Evolutionary conservation across 2,113 vertebrate genomes (phyloP), one percentile per base, ranked within the genome.

Genomic region (Chionodraco myersi): DNA sequence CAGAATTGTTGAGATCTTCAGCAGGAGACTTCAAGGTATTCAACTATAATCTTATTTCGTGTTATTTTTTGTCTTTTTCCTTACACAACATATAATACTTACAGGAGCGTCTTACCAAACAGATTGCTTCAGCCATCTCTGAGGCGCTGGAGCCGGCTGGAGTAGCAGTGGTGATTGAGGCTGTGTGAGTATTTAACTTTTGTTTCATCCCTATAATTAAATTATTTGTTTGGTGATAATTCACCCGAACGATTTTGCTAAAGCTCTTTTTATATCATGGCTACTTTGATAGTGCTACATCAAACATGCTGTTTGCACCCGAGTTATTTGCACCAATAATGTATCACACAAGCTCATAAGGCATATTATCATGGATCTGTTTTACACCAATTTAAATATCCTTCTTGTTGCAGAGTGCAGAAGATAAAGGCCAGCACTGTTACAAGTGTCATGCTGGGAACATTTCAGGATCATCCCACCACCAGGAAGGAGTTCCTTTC

Each of bases 1-100:
- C 75, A 94, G 92, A 84, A 94, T 94, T 88, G 94, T 94, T 75
- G 93, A 94, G 84, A 92, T 94, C 72, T 94, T 84, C 84, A 94
- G 94, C 80, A 85, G 93, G 63, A 91, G 94, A 62, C 88, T 95
- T 70, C 93, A 94, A 94, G 92, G 94, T 94, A 6, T 52, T 23
- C 51, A 21, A 5, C 1, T n/a, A 3, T 48, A 62, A 2, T 51
- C 6, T 15, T 21, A 6, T 52, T 30, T 41, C 53, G 12, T 1
- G 12, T 14, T 1, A 23, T 14, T 61, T 41, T 41, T 41, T 41
- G 5, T 6, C 6, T 1, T 41, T 41, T 41, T 41, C 36, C 7
- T 41, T 41, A 41, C 36, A 41, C 36, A 41, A 41, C 36, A 41
- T 58, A 6, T 41, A 7, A 41, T 41, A 41, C 5, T 5, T 64